Evolutionary conservation across 2,888 invertebrate species (phyloP), one percentile per base, ranked within the genome.

Genomic region (Amblyteles armatorius): DNA sequence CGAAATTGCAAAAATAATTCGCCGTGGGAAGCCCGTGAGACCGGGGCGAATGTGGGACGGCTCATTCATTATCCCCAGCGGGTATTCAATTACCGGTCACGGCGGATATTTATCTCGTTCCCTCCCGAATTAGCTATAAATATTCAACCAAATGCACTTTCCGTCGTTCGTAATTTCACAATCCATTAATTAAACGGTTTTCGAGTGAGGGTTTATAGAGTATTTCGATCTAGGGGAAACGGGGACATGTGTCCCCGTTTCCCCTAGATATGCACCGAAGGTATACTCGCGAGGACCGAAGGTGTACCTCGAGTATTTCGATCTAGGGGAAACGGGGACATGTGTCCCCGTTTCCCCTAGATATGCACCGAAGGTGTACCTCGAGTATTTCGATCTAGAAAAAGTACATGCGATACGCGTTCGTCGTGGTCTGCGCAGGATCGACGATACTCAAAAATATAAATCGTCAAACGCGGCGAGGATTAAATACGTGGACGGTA

Each of bases 161-260:
- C 63, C 29, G 68, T 57, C 67, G 72, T 84, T 79, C 82, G 86
- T 82, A 82, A 86, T 84, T 84, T 83, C 79, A 67, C 86, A 60
- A 84, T 86, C 77, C 82, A 86, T 86, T 86, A 86, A 86, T 86
- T 84, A 86, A 86, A 86, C 72, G 79, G 50, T 82, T 85, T 82
- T 68, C 76, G 63, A 72, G 50, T 33, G 40, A 48, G 48, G 7
- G 57, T n/a, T 29, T 67, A 48, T 72, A 69, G 78, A 81, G 67
- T n/a, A n/a, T n/a, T n/a, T n/a, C n/a, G n/a, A n/a, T n/a, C n/a
- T n/a, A n/a, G n/a, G n/a, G n/a, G n/a, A n/a, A n/a, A n/a, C n/a
- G n/a, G n/a, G n/a, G n/a, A n/a, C n/a, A n/a, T n/a, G n/a, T n/a
- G n/a, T n/a, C n/a, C n/a, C n/a, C n/a, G n/a, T n/a, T n/a, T n/a